Base-by-base conservation (phyloP, 1,140 invertebrate species). In the Cydia fagiglandana region DNA sequence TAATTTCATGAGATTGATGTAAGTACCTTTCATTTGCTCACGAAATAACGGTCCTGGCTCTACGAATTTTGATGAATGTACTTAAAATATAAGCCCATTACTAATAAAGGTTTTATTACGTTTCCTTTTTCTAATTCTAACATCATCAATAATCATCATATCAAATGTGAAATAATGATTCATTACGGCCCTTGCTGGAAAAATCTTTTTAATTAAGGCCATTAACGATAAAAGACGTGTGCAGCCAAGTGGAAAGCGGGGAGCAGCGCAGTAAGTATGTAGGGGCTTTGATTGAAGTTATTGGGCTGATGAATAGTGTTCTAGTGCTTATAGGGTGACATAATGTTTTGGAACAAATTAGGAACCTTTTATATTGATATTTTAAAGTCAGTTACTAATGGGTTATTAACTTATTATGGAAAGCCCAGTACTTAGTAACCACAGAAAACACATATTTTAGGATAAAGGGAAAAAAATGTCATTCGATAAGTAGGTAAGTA, bases 111-210 rank as follows among this genome's bases (percentile, higher is more conserved):
- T 56, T 56, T 47, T 13, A 56, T 17, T 56, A 24, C 56, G 20
- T 24, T 61, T 61, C n/a, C 56, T 20, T 61, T 61, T 53, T 50
- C 45, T 74, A 24, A 20, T 56, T 50, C 1, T 17, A 70, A 2
- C 30, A 74, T 75, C 50, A 64, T 47, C n/a, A 73, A 53, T 75
- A 64, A 64, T 41, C 34, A 53, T 75, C 50, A 64, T 56, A 5
- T 75, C 20, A 61, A 53, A 75, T 75, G 50, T 38, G n/a, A 50
- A 73, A 73, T 73, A 75, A 75, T 75, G 74, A 75, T 34, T 75
- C 2, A 75, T 64, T 75, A 73, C 10, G 20, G 34, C 20, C 47
- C 73, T 70, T 15, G 66, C 53, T 28, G 73, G 73, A 73, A 73
- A 73, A 73, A 73, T 73, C 73, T 24, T 73, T 47, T 73, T 73